Percentiles rank a stretch among this genome's conserved stretches.
These are phyloP conservation scores for Brevipalpus yothersi DNA, from an alignment of 1,140 invertebrate genomes.

Conservation along the genomic window DNA sequence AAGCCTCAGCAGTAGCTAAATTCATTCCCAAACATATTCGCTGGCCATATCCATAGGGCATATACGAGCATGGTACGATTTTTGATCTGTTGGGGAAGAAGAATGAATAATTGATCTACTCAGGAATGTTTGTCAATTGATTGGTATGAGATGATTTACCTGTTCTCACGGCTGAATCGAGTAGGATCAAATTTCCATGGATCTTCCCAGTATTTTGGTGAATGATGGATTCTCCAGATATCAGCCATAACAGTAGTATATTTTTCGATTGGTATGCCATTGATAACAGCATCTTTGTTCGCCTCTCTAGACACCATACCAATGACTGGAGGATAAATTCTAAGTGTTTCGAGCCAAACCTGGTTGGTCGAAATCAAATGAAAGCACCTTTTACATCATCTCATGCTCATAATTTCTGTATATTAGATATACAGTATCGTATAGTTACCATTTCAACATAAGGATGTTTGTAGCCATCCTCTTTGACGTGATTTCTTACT, in stretches of 20 bases:
- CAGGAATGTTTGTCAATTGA: no score
- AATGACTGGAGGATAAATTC: conserved; percentile 16
- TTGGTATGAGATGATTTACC: neutral
- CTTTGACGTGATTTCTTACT: conserved; percentile 18
- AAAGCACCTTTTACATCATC: no score
- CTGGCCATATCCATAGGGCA: neutral
- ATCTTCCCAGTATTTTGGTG: conserved; percentile 19
- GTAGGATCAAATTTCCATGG: conserved; percentile 22
- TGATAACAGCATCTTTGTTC: conserved; percentile 13
- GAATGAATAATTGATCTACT: no score
- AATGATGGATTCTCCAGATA: conserved; percentile 18
- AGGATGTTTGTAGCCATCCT: neutral
- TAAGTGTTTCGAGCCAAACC: conserved; percentile 11
- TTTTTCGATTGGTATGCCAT: conserved; percentile 16
- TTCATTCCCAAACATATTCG: neutral
- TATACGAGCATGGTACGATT: neutral
- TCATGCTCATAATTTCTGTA: neutral
- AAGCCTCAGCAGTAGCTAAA: neutral
- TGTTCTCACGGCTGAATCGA: conserved; percentile 19
- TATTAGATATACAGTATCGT: no score
- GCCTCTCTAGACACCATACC: conserved; percentile 8
- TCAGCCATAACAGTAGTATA: conserved; percentile 16
- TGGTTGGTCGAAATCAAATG: no score
- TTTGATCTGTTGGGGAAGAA: neutral
- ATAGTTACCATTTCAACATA: neutral